phyloP scores from a whole-genome alignment of 2,113 vertebrate species.

The Gadus macrocephalus region DNA sequence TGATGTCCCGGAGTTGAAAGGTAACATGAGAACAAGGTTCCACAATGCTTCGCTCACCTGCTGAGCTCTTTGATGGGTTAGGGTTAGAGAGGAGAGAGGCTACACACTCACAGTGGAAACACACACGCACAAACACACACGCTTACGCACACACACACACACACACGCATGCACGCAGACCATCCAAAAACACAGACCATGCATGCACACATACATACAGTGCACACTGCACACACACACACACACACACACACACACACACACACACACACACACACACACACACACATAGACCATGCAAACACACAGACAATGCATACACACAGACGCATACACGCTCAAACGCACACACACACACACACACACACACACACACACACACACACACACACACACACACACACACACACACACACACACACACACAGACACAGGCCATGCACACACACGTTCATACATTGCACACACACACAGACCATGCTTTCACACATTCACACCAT shows the following conservation, averaged over 20 bases:
- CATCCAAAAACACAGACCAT: too few relatives aligned
- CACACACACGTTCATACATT: too few relatives aligned
- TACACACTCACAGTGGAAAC: slow-evolving; percentile 21
- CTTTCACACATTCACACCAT: too few relatives aligned
- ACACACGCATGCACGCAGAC: slow-evolving; percentile 15
- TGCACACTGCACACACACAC: slow-evolving; percentile 14
- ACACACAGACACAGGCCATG: too few relatives aligned
- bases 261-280: slow-evolving; percentile 15
- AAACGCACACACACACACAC: too few relatives aligned
- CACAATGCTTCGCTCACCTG: slow-evolving; percentile 77
- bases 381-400: too few relatives aligned
- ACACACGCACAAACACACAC: slow-evolving; percentile 28
- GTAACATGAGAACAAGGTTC: slow-evolving; percentile 70
- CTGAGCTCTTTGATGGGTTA: slow-evolving; percentile 67
- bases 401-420: too few relatives aligned
- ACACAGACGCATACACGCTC: slow-evolving; percentile 12
- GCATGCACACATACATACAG: too few relatives aligned
- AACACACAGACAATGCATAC: too few relatives aligned
- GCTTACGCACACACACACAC: slow-evolving; percentile 2
- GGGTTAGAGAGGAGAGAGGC: slow-evolving; percentile 56
- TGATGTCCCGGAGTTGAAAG: slow-evolving; percentile 76
- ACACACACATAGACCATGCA: background rate
- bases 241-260: slow-evolving; percentile 11
- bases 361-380: too few relatives aligned
- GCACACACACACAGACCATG: too few relatives aligned